Evolutionary conservation across 1,140 invertebrate species (phyloP), one percentile per base, ranked within the genome.

Genomic region (Bombus waltoni): DNA sequence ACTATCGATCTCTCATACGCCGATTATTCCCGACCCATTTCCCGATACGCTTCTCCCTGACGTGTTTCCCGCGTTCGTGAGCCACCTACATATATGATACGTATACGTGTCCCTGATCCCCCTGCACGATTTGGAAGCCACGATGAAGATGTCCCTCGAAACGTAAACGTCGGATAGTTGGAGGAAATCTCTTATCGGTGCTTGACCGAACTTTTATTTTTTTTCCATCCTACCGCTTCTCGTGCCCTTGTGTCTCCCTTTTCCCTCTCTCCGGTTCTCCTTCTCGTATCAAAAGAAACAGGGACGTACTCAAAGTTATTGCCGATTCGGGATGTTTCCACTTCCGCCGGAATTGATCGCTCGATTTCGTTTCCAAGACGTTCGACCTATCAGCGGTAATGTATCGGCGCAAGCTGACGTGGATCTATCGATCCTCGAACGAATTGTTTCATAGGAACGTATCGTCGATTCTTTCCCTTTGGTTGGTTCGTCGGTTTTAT

Each of bases 21-120:
- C 85, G 85, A 86, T 86, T 86, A 86, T 86, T 82, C 85, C 57
- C 81, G 85, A 86, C 81, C 85, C 85, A 86, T 86, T 86, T 86
- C 80, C 85, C 80, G 65, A 83, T 81, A 86, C 80, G 75, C 42
- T 32, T 62, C 65, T 53, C 59, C 66, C 66, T 81, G 44, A 85
- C 75, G 78, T 72, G 84, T 75, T 85, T 85, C 79, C 79, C 84
- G 81, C 79, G 84, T 75, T 85, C 71, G 44, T 44, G n/a, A 75
- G 44, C 84, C 77, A 62, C 42, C 18, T 76, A 86, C 78, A 75
- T n/a, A 77, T 44, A 38, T 13, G 38, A 10, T 25, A 22, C 57
- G 3, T 68, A 22, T 40, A 28, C 8, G 15, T 22, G 4, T 42
- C 32, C 15, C 4, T 10, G 15, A 62, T 53, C 35, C 68, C 65